Evolutionary conservation across 2,113 vertebrate species (phyloP), one percentile per base, ranked within the genome.

Genomic region (Tragelaphus strepsiceros): DNA sequence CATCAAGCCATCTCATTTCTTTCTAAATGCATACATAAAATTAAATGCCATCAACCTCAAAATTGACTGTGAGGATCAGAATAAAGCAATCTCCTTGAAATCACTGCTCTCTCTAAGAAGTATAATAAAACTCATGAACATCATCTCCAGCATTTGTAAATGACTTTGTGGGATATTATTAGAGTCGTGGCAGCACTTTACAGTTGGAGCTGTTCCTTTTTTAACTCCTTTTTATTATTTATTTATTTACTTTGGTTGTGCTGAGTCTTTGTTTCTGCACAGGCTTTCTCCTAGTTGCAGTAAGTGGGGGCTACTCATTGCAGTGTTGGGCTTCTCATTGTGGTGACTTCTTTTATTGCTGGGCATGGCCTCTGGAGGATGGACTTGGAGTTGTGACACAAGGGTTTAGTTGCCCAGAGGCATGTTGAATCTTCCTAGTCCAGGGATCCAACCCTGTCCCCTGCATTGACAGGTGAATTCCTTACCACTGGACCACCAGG

Each of bases 1-100:
- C 67, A 59, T 89, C 51, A 87, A 97, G 49, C 12, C 53, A 84
- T 81, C 85, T 97, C 88, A 91, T 97, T 98, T 95, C 82, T 95
- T 51, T 92, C 82, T 94, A n/a, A 97, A 94, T 80, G 89, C 32
- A 90, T 87, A 82, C 14, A 22, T 91, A 95, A 90, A 98, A 96
- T 96, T 96, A 97, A 98, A 58, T 92, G 58, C 58, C 78, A 91
- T 51, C 87, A 61, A 88, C 80, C 58, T 87, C 54, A 96, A 62
- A 96, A 87, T 51, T 14, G 17, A 95, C 87, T 84, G 32, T 17
- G 77, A 59, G 62, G 22, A 88, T 97, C 67, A 96, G 74, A 93
- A 93, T 74, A 86, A 81, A 97, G 85, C 77, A 87, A 83, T 96
- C 81, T 95, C 83, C 59, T 96, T 59, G 71, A 93, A 95, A 97